Conservation (phyloP, 2,888 invertebrate genomes). For the Pollenia griseotomentosa region DNA sequence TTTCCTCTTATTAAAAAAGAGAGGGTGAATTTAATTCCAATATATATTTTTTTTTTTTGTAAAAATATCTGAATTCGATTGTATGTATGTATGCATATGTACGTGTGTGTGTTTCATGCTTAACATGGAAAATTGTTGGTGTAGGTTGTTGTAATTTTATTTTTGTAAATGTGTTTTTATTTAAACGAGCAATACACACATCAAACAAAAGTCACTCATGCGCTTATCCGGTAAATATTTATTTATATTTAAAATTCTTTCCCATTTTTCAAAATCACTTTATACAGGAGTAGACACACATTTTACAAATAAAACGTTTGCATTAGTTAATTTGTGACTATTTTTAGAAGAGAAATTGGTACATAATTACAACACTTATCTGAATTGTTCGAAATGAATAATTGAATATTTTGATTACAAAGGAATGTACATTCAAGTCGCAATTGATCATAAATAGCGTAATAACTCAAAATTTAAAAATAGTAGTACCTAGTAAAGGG, state of each 20-base stretch:
- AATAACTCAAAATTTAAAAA: too few species aligned
- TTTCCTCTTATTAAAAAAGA: background rate
- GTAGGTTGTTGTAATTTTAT: conserved; percentile 57
- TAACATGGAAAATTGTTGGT: conserved; percentile 45
- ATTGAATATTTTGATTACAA: background rate
- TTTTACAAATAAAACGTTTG: conserved; percentile 45
- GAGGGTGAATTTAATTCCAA: conserved; percentile 33
- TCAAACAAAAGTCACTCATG: conserved; percentile 69
- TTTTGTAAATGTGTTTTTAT: conserved; percentile 39
- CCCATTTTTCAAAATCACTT: conserved; percentile 45
- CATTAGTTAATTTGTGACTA: conserved; percentile 23
- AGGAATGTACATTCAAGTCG: too few species aligned
- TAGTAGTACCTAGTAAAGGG: too few species aligned
- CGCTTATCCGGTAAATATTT: conserved; percentile 67
- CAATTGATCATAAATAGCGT: too few species aligned
- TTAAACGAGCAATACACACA: background rate
- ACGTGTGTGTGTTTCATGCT: background rate
- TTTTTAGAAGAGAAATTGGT: background rate
- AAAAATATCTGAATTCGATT: background rate
- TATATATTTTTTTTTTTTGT: conserved; percentile 19
- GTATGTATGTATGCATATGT: background rate
- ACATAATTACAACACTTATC: background rate
- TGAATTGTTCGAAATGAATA: conserved; percentile 8
- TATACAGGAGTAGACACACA: conserved; percentile 47
- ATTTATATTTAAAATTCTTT: conserved; percentile 21